These are phyloP conservation scores for Ochropleura plecta DNA, from an alignment of 2,888 invertebrate genomes.

Conservation along the genomic window DNA sequence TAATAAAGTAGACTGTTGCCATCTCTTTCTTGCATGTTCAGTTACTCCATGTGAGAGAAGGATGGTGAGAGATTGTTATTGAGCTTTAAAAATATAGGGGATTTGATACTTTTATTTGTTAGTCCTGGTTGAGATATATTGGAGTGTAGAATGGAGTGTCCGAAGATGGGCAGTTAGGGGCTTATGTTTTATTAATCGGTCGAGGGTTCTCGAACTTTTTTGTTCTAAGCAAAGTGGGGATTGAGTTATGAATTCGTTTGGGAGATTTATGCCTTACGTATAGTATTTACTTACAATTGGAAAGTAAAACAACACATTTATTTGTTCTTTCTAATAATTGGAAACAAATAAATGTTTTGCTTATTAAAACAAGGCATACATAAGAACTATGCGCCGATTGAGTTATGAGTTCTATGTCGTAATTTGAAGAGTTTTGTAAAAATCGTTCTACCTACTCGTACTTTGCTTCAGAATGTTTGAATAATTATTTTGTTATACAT, in stretches of 20 bases:
- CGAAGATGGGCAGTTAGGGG: slow-evolving; percentile 40
- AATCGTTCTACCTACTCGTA: background rate
- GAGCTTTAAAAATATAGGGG: slow-evolving; percentile 60
- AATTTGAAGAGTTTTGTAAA: background rate
- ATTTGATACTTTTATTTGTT: slow-evolving; percentile 63
- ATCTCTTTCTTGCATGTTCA: slow-evolving; percentile 64
- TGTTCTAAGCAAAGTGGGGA: slow-evolving; percentile 10
- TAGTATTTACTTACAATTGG: background rate
- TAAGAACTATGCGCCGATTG: no score
- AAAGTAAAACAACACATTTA: background rate
- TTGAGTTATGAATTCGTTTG: slow-evolving; percentile 16
- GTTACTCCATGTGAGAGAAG: background rate
- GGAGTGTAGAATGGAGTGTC: slow-evolving; percentile 40
- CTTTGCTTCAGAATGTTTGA: background rate
- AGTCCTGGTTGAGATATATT: slow-evolving; percentile 48
- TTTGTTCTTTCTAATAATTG: background rate
- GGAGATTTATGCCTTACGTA: background rate
- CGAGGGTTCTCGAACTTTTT: background rate
- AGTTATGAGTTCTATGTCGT: background rate
- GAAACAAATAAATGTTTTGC: no score
- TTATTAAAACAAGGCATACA: no score
- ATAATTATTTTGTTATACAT: background rate
- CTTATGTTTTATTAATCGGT: slow-evolving; percentile 49
- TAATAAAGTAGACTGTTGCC: slow-evolving; percentile 81
- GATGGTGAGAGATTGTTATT: slow-evolving; percentile 50